Base-by-base conservation (phyloP, 2,888 invertebrate genomes). In the Agrochola macilenta region DNA sequence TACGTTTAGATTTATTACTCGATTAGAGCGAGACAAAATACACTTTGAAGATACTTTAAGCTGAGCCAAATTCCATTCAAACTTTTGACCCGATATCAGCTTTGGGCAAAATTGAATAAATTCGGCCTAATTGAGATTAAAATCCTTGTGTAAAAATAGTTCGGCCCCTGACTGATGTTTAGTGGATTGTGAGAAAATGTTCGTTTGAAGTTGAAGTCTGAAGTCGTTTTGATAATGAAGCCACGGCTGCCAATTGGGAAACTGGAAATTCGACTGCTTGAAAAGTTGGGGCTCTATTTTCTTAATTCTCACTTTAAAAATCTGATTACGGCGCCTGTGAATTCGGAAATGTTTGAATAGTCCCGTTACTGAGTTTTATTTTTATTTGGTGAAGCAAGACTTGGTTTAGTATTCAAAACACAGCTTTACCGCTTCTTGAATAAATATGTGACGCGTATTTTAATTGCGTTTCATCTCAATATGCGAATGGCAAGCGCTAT, bases 171-270 rank as follows among this genome's bases (percentile, higher is more conserved):
- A 78, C 61, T 78, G 72, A 81, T 81, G 66, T 60, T 78, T 60
- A 63, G 39, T 64, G 57, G n/a, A 78, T 75, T 78, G 69, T 60
- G 71, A 73, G 72, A 72, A 71, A 80, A 80, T 73, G 69, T 81
- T 81, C 72, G 52, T 65, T 81, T 54, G 54, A 83, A 83, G 78
- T 83, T 68, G 64, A 82, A 84, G 70, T 76, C 75, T 75, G 70
- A 78, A 84, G 75, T 74, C 81, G 75, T 84, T 78, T 73, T 73
- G 26, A 43, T 84, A 84, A 84, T 84, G 79, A 84, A 84, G 76
- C 74, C 61, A 52, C 78, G 74, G 66, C 73, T 80, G 20, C 58
- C 30, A 76, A 73, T 73, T 35, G 39, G 39, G n/a, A 76, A 60
- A 72, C 76, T 71, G 58, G 58, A 83, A 81, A 75, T 74, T 72